These are phyloP conservation scores for Patella depressa DNA, from an alignment of 2,888 invertebrate genomes.

Conservation along the genomic window DNA sequence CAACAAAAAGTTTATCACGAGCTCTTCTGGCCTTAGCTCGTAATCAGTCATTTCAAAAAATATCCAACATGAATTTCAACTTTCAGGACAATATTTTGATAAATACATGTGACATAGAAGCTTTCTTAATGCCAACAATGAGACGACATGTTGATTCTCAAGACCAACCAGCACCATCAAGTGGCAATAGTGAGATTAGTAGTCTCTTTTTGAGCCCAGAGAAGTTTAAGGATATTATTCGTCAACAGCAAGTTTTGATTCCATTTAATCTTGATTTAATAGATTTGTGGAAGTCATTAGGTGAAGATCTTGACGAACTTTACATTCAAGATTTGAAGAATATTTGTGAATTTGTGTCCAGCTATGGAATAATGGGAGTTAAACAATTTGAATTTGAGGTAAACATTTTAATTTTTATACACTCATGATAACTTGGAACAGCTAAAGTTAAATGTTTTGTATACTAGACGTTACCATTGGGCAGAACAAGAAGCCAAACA, in stretches of 20 bases:
- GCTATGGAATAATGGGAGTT: not conserved
- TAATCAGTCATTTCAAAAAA: slow-evolving; percentile 20
- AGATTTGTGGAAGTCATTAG: not conserved
- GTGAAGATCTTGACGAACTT: not conserved
- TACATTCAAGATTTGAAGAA: not conserved
- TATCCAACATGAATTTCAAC: slow-evolving; percentile 42
- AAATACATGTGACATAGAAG: slow-evolving; percentile 41
- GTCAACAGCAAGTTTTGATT: not conserved
- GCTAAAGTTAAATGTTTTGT: no score
- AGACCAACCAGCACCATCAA: not conserved
- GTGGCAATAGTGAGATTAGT: not conserved
- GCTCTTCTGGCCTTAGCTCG: slow-evolving; percentile 24
- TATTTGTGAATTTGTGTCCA: not conserved
- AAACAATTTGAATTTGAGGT: not conserved
- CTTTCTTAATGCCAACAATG: slow-evolving; percentile 24
- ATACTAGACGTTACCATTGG: no score
- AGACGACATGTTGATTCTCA: not conserved
- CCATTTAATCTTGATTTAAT: not conserved
- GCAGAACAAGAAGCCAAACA: no score
- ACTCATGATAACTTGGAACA: not conserved
- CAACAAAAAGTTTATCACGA: slow-evolving; percentile 15
- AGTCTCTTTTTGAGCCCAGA: not conserved
- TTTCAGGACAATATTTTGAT: slow-evolving; percentile 57
- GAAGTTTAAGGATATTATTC: not conserved
- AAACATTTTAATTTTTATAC: not conserved